phyloP scores from a whole-genome alignment of 2,888 invertebrate genomes.

The Drosophila macrothrix region DNA sequence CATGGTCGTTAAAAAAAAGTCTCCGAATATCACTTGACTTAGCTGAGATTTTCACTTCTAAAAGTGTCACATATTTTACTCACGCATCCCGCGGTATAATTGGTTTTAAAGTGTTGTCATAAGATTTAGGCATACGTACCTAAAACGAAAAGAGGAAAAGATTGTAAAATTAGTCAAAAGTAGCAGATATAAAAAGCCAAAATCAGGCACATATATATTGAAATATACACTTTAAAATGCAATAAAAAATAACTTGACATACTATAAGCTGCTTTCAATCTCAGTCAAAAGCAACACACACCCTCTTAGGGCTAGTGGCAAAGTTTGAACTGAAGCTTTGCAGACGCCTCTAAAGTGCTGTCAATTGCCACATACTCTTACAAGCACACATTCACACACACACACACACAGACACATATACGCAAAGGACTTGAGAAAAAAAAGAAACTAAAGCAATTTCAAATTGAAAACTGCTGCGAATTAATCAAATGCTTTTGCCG shows the following conservation, averaged over 20 bases:
- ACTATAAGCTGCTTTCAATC: slow-evolving; percentile 52
- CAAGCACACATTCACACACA: slow-evolving; percentile 8
- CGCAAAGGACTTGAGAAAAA: slow-evolving; percentile 22
- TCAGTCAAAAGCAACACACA: slow-evolving; percentile 13
- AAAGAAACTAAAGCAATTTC: slow-evolving; percentile 69
- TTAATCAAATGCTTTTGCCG: slow-evolving; percentile 74
- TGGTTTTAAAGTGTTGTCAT: background rate
- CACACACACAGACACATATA: slow-evolving; percentile 1
- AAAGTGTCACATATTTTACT: background rate
- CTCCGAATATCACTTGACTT: background rate
- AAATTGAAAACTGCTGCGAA: slow-evolving; percentile 78
- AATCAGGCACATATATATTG: background rate
- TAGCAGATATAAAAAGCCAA: background rate
- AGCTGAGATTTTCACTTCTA: background rate
- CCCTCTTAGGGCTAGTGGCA: slow-evolving; percentile 11
- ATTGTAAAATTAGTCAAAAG: slow-evolving; percentile 39
- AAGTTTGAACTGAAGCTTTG: slow-evolving; percentile 30
- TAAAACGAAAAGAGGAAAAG: slow-evolving; percentile 52
- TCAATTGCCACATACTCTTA: slow-evolving; percentile 38
- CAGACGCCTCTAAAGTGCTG: slow-evolving; percentile 41
- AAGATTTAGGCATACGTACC: slow-evolving; percentile 63
- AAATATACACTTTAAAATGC: slow-evolving; percentile 30
- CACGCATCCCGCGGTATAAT: slow-evolving; percentile 5
- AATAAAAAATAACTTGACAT: slow-evolving; percentile 61
- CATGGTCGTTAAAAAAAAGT: background rate